phyloP scores from a whole-genome alignment of 2,888 invertebrate genomes.

The Tetanocera ferruginea region DNA sequence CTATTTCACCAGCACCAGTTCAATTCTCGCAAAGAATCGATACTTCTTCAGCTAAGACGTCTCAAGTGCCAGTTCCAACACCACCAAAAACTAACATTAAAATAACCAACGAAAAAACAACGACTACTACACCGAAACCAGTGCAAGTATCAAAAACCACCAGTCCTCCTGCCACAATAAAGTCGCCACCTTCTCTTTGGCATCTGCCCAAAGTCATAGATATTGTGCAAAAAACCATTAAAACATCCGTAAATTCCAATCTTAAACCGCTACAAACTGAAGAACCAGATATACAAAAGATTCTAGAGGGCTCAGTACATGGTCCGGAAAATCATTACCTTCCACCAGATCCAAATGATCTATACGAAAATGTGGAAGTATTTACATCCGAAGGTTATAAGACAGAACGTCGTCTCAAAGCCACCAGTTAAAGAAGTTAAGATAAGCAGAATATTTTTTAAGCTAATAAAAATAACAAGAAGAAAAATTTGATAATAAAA shows the following conservation, averaged over 20 bases:
- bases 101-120: too few relatives aligned
- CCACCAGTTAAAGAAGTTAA: background rate
- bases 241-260: too few relatives aligned
- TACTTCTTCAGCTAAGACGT: conserved; percentile 10
- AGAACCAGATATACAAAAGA: too few relatives aligned
- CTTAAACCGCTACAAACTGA: too few relatives aligned
- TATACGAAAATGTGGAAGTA: conserved; percentile 28
- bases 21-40: background rate
- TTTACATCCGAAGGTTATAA: conserved; percentile 34
- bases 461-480: background rate
- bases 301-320: background rate
- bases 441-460: background rate
- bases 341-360: background rate
- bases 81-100: too few relatives aligned
- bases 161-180: too few relatives aligned
- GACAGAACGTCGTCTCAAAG: conserved; percentile 10
- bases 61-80: background rate
- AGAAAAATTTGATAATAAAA: background rate
- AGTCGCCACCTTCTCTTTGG: too few relatives aligned
- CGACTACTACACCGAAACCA: too few relatives aligned
- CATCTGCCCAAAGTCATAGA: too few relatives aligned
- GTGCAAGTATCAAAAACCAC: too few relatives aligned
- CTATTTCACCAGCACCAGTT: background rate
- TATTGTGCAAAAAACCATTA: too few relatives aligned
- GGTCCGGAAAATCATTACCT: background rate